Evolutionary conservation across 2,888 invertebrate genomes (phyloP).

Genomic region (Aphidoletes aphidimyza): DNA sequence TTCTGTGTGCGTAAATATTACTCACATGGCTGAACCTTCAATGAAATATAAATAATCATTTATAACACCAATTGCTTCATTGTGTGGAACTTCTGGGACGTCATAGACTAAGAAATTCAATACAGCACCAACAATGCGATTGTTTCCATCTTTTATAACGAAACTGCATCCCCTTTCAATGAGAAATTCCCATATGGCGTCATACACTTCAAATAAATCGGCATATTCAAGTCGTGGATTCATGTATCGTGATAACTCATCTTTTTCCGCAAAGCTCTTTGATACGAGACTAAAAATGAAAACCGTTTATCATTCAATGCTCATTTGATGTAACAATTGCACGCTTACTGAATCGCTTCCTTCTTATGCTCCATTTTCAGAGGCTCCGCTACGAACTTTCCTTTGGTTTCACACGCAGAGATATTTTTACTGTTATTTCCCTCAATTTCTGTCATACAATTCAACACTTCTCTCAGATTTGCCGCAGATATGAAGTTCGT

Average conservation of each 20-base stretch:
- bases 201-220: slow-evolving; percentile 78
- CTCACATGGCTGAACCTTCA: slow-evolving; percentile 78
- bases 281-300: slow-evolving; percentile 77
- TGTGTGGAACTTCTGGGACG: slow-evolving; percentile 79
- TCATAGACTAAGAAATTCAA: slow-evolving; percentile 84
- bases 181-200: slow-evolving; percentile 76
- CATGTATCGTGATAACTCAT: slow-evolving; percentile 84
- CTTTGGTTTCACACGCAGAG: slow-evolving; percentile 50
- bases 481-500: slow-evolving; percentile 82
- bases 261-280: slow-evolving; percentile 86
- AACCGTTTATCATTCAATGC: slow-evolving; percentile 51
- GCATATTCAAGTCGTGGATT: slow-evolving; percentile 74
- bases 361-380: slow-evolving; percentile 70
- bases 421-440: not conserved
- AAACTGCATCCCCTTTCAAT: slow-evolving; percentile 80
- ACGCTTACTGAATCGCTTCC: slow-evolving; percentile 78
- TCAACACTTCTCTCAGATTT: slow-evolving; percentile 76
- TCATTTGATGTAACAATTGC: slow-evolving; percentile 63
- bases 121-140: slow-evolving; percentile 74
- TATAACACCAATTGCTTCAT: slow-evolving; percentile 75
- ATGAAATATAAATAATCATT: slow-evolving; percentile 82
- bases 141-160: slow-evolving; percentile 71
- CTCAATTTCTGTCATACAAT: slow-evolving; percentile 67
- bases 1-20: too few species aligned
- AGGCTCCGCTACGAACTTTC: slow-evolving; percentile 63